Base-by-base conservation (phyloP, 2,888 invertebrate species). In the Orchesellides sinensis region DNA sequence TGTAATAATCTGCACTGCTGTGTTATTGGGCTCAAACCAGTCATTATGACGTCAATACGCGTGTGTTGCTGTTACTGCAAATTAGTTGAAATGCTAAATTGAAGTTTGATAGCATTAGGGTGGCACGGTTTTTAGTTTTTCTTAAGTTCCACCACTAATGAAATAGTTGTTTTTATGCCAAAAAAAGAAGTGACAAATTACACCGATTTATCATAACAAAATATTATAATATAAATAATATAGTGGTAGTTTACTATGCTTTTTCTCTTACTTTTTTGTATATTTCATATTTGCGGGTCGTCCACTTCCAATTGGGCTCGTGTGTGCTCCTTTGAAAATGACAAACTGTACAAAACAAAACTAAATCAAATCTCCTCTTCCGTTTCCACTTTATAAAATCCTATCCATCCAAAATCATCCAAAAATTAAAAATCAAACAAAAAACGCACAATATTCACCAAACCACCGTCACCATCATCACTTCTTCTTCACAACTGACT, bases 201-300 rank as follows among this genome's bases (percentile, higher is more conserved):
- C n/a, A n/a, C n/a, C n/a, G n/a, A n/a, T n/a, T n/a, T n/a, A n/a
- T n/a, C n/a, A n/a, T n/a, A 40, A 29, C 32, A 59, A 59, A 27
- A 59, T 10, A 56, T 40, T 40, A 49, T 12, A 35, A 35, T 12
- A 12, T 35, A 35, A 35, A 35, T 12, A 47, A n/a, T n/a, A 29
- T 75, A 68, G 77, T 63, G 70, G 70, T 79, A 70, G 61, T 32
- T 69, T 59, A 17, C 23, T 21, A 49, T 63, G 69, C 69, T 78
- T 69, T 78, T 70, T 83, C 70, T 56, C 29, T 83, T 40, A 40
- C 66, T 78, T 73, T 68, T 83, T 84, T 63, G 59, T 78, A 40
- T 77, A 72, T 81, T 77, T 47, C 77, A 81, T 85, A 84, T 83
- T 78, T 85, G 83, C 78, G 83, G 85, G 83, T 83, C 85, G 85